Evolutionary conservation across 2,797 vertebrate species (phyloP).

Genomic region (Enteromius radiatus): DNA sequence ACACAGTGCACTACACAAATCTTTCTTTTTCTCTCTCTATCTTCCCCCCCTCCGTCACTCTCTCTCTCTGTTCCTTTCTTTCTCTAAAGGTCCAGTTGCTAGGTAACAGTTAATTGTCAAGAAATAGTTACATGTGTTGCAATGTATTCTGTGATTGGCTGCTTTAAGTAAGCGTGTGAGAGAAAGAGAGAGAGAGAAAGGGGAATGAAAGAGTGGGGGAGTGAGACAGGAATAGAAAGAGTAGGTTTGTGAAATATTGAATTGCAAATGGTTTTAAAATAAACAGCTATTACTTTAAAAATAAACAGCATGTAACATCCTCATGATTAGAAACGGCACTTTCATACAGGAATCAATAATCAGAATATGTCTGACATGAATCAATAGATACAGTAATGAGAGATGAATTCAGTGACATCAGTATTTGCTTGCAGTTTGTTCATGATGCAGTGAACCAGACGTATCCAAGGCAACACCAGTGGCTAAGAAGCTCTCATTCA

Average conservation of each 20-base stretch:
- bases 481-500: slow-evolving; percentile 50
- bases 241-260: slow-evolving; percentile 48
- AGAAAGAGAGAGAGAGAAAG: slow-evolving; percentile 29
- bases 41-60: slow-evolving; percentile 23
- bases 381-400: neutral
- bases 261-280: slow-evolving; percentile 49
- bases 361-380: neutral
- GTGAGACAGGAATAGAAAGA: slow-evolving; percentile 51
- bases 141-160: slow-evolving; percentile 76
- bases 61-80: slow-evolving; percentile 12
- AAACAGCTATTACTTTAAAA: slow-evolving; percentile 30
- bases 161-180: slow-evolving; percentile 46
- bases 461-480: slow-evolving; percentile 56
- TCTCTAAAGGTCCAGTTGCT: slow-evolving; percentile 82
- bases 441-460: slow-evolving; percentile 41
- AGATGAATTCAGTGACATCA: slow-evolving; percentile 10
- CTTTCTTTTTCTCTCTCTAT: slow-evolving; percentile 35
- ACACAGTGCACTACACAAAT: slow-evolving; percentile 75
- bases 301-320: neutral
- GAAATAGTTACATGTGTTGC: slow-evolving; percentile 85
- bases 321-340: neutral
- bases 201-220: slow-evolving; percentile 33
- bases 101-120: slow-evolving; percentile 88
- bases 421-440: slow-evolving; percentile 33
- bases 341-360: slow-evolving; percentile 13